These are phyloP conservation scores for Colletes gigas DNA, from an alignment of 1,140 invertebrate genomes.

Conservation along the genomic window DNA sequence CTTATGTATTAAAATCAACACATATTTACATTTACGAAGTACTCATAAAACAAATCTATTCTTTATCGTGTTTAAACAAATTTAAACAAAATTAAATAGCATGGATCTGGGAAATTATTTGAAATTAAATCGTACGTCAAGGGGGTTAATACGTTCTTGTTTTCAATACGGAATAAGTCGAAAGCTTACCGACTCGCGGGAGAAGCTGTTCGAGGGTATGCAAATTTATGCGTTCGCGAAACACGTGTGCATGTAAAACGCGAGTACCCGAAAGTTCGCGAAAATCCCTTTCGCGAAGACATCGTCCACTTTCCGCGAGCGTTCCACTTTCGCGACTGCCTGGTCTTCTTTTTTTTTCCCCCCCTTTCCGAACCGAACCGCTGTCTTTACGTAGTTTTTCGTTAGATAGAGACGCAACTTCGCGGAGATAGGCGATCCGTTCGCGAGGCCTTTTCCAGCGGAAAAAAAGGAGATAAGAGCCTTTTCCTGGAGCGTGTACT, in stretches of 20 bases:
- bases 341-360: background rate
- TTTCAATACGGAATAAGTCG: background rate
- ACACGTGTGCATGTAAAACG: background rate
- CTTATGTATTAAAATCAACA: too few relatives aligned
- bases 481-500: conserved; percentile 13
- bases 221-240: conserved; percentile 22
- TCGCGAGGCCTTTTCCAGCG: conserved; percentile 5
- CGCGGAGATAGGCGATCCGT: conserved; percentile 32
- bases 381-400: background rate
- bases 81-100: too few relatives aligned
- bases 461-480: background rate
- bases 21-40: too few relatives aligned
- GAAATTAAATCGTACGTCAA: too few relatives aligned
- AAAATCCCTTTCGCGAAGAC: background rate
- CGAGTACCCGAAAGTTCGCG: background rate
- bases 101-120: too few relatives aligned
- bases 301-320: background rate
- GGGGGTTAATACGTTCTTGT: too few relatives aligned
- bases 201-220: conserved; percentile 24
- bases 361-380: background rate
- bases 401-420: conserved; percentile 6
- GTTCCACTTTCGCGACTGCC: too few relatives aligned
- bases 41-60: too few relatives aligned
- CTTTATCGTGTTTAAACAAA: too few relatives aligned
- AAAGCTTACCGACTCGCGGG: background rate